phyloP scores from a whole-genome alignment of 2,888 invertebrate species.

The Chloromyia formosa region DNA sequence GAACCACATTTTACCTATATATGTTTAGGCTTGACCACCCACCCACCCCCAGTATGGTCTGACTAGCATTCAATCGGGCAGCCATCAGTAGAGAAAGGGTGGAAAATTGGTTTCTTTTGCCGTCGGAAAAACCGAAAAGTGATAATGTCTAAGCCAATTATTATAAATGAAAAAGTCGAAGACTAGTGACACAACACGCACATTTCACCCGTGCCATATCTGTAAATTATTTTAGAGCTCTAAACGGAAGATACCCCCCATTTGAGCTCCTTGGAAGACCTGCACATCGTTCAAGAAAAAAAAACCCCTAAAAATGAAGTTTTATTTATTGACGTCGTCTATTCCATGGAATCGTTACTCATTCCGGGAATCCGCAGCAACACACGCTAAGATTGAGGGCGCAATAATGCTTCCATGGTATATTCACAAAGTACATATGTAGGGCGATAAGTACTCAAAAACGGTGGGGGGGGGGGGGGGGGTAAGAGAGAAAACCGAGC shows the following conservation, averaged over 20 bases:
- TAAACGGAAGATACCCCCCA: not conserved
- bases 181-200: not conserved
- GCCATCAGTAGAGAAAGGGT: too few species aligned
- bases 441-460: not conserved
- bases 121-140: not conserved
- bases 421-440: not conserved
- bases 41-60: too few species aligned
- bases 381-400: not conserved
- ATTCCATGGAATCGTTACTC: slow-evolving; percentile 10
- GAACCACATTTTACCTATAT: too few species aligned
- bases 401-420: not conserved
- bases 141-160: slow-evolving; percentile 1
- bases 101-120: too few species aligned
- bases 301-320: slow-evolving; percentile 23
- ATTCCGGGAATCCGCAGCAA: slow-evolving; percentile 1
- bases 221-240: not conserved
- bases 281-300: not conserved
- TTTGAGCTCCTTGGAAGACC: not conserved
- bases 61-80: too few species aligned
- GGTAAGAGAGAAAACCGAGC: not conserved
- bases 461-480: not conserved
- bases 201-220: not conserved
- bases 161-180: not conserved
- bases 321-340: slow-evolving; percentile 35
- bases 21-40: too few species aligned